Evolutionary conservation across 2,113 vertebrate species (phyloP).

Genomic region (Pithys albifrons): DNA sequence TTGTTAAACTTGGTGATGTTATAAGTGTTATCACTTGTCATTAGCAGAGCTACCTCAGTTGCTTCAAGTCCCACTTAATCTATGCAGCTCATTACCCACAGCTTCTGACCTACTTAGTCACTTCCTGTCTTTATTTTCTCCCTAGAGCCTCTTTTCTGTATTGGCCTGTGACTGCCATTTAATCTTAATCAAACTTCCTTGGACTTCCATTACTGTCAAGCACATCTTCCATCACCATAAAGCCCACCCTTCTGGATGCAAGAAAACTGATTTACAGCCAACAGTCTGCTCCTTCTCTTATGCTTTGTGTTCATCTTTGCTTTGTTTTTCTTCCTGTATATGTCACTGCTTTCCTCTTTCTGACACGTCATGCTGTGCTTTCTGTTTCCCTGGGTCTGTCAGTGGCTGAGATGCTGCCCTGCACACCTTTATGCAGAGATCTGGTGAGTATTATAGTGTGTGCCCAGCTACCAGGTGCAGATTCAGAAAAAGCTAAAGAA

Average conservation of each 20-base stretch:
- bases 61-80: constrained; percentile 23
- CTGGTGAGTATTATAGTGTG: not conserved
- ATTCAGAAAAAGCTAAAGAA: not conserved
- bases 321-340: constrained; percentile 48
- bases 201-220: not conserved
- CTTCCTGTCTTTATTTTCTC: constrained; percentile 51
- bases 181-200: constrained; percentile 58
- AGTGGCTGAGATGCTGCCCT: not conserved
- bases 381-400: not conserved
- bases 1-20: constrained; percentile 16
- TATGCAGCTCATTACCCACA: not conserved
- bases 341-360: constrained; percentile 30
- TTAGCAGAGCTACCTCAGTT: constrained; percentile 16
- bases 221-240: not conserved
- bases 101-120: constrained; percentile 44
- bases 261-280: not conserved
- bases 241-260: not conserved
- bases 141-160: not conserved
- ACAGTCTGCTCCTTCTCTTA: not conserved
- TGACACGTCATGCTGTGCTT: not conserved
- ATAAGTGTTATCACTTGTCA: constrained; percentile 19
- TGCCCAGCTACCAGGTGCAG: not conserved
- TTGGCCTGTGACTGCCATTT: constrained; percentile 22
- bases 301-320: not conserved
- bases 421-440: not conserved